Conservation (phyloP, 2,113 vertebrate genomes). For the Python bivittatus region DNA sequence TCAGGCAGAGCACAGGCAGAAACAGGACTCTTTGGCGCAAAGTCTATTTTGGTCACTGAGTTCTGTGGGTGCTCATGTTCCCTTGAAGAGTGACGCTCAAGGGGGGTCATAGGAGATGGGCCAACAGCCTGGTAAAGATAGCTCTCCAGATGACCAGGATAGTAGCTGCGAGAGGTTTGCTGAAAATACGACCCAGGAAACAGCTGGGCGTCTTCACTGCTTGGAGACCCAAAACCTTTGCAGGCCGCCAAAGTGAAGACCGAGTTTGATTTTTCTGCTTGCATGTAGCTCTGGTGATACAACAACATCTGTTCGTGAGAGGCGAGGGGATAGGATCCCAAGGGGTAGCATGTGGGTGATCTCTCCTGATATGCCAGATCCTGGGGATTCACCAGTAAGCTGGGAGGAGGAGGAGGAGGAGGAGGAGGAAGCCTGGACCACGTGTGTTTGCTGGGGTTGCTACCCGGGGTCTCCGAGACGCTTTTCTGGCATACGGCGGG, state of each 20-base stretch:
- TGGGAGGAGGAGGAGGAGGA: slow-evolving; percentile 36
- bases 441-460: slow-evolving; percentile 59
- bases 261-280: slow-evolving; percentile 65
- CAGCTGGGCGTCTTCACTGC: slow-evolving; percentile 14
- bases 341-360: slow-evolving; percentile 66
- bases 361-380: slow-evolving; percentile 70
- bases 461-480: rapidly evolving
- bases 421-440: slow-evolving; percentile 65
- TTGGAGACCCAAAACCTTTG: slow-evolving; percentile 34
- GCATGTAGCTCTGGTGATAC: slow-evolving; percentile 71
- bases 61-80: slow-evolving; percentile 60
- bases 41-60: slow-evolving; percentile 63
- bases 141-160: slow-evolving; percentile 56
- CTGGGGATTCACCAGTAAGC: slow-evolving; percentile 53
- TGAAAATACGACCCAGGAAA: slow-evolving; percentile 57
- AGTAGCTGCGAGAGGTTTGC: slow-evolving; percentile 57
- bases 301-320: slow-evolving; percentile 71
- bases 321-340: slow-evolving; percentile 69
- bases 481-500: slow-evolving; percentile 51
- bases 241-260: slow-evolving; percentile 50
- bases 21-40: slow-evolving; percentile 3
- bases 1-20: background rate
- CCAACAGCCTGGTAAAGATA: slow-evolving; percentile 36
- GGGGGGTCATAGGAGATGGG: slow-evolving; percentile 35
- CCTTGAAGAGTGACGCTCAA: slow-evolving; percentile 53